Conservation (phyloP, 2,797 vertebrate species). For the Eurystomus glaucurus region DNA sequence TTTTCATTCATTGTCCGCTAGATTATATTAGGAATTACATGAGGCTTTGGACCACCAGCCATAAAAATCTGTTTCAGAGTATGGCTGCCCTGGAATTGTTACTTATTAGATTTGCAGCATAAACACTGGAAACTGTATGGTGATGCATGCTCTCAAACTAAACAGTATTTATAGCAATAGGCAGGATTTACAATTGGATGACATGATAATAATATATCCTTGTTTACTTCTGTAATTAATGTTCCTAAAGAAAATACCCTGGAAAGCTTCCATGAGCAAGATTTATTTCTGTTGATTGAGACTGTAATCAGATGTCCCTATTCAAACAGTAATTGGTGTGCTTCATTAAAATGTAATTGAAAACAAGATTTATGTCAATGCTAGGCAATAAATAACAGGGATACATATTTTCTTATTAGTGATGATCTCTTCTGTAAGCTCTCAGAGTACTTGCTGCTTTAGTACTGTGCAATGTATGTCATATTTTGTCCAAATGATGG, state of each 20-base stretch:
- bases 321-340: slow-evolving; percentile 82
- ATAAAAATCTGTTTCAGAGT: slow-evolving; percentile 30
- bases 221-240: slow-evolving; percentile 83
- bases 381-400: slow-evolving; percentile 75
- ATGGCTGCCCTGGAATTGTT: slow-evolving; percentile 3
- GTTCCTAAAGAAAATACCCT: slow-evolving; percentile 74
- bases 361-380: slow-evolving; percentile 79
- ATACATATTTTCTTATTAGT: slow-evolving; percentile 76
- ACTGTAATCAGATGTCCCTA: slow-evolving; percentile 79
- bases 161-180: slow-evolving; percentile 38
- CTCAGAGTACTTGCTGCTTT: slow-evolving; percentile 52
- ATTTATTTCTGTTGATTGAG: slow-evolving; percentile 80
- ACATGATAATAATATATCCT: slow-evolving; percentile 73
- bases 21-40: neutral
- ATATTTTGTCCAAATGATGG: neutral
- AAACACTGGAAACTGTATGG: slow-evolving; percentile 48
- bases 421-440: slow-evolving; percentile 22
- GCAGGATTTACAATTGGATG: slow-evolving; percentile 71
- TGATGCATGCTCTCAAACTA: slow-evolving; percentile 58
- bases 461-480: neutral
- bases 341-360: slow-evolving; percentile 84
- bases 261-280: slow-evolving; percentile 75
- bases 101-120: slow-evolving; percentile 39
- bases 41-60: neutral
- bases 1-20: neutral